Evolutionary conservation across 2,797 vertebrate species (phyloP).

Genomic region (Apodemus agrarius): DNA sequence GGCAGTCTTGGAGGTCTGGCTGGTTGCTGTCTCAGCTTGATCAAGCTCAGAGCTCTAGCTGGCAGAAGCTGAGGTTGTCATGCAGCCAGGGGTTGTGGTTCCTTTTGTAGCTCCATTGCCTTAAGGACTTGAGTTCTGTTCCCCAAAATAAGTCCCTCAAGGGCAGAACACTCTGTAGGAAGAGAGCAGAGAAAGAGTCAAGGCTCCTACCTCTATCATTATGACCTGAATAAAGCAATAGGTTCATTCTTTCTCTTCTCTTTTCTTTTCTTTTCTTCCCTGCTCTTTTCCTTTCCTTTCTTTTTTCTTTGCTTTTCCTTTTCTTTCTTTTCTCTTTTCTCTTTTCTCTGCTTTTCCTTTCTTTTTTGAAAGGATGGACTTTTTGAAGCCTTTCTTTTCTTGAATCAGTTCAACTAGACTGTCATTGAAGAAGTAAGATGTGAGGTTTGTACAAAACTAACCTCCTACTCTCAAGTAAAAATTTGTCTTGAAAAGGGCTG

Average conservation of each 20-base stretch:
- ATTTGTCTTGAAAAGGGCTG: not conserved
- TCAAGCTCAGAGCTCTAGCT: not conserved
- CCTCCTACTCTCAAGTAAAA: not conserved
- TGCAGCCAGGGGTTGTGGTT: not conserved
- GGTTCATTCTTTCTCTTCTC: not conserved
- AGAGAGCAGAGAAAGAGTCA: not conserved
- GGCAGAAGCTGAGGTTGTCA: not conserved
- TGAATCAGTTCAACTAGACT: not conserved
- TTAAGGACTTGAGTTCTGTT: not conserved
- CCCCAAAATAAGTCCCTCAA: not conserved
- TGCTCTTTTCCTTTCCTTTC: not conserved
- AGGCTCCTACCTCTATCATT: not conserved
- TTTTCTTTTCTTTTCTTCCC: not conserved
- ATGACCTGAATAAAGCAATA: not conserved
- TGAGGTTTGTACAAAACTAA: not conserved
- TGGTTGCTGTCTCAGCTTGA: not conserved
- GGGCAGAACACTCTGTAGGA: not conserved
- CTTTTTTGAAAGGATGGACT: not conserved
- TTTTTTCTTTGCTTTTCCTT: not conserved
- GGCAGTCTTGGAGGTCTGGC: not conserved
- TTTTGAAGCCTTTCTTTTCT: not conserved
- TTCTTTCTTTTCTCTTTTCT: not conserved
- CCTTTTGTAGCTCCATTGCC: not conserved
- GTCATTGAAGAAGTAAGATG: constrained; percentile 19
- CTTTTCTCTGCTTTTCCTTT: not conserved